Evolutionary conservation across 2,888 invertebrate genomes (phyloP), one percentile per base, ranked within the genome.

Genomic region (Mythimna impura): DNA sequence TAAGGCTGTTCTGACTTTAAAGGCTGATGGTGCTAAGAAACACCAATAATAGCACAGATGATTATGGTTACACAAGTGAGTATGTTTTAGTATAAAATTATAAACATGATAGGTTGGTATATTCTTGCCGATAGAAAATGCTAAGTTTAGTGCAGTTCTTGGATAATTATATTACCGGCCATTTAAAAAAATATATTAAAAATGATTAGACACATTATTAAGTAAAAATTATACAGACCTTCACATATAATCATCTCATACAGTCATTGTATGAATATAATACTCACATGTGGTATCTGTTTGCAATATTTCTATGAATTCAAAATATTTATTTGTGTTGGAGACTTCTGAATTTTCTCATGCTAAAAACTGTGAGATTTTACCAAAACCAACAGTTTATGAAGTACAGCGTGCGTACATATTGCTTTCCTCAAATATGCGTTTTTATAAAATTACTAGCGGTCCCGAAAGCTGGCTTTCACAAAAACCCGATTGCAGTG

Each of bases 281-380:
- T 61, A 58, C 22, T 47, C 61, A 65, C 54, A 67, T n/a, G 20
- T 34, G 3, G 40, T 63, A 43, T n/a, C 36, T 17, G 0, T 62
- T 65, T 36, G 9, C 52, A 75, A 65, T 52, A 34, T 67, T 67
- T 47, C 3, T 36, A 71, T 68, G 57, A 43, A 61, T 71, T 62
- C 8, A 6, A 68, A 68, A 60, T 71, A 76, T 80, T 66, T 67
- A 36, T 61, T 68, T 62, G 22, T 65, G 12, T 62, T 54, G 7
- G 12, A 17, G 17, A 12, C 8, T 52, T 40, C 4, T 54, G 20
- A 63, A 57, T 58, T 6, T 75, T 75, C 67, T 55, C 64, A 67
- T 67, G 43, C 7, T n/a, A 58, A 34, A 8, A 9, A 57, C 57
- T 10, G 22, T 36, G 8, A 63, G 12, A 54, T 10, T 47, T 34